Conservation (phyloP, 1,140 invertebrate species). For the Akabosia matsudoensis region DNA sequence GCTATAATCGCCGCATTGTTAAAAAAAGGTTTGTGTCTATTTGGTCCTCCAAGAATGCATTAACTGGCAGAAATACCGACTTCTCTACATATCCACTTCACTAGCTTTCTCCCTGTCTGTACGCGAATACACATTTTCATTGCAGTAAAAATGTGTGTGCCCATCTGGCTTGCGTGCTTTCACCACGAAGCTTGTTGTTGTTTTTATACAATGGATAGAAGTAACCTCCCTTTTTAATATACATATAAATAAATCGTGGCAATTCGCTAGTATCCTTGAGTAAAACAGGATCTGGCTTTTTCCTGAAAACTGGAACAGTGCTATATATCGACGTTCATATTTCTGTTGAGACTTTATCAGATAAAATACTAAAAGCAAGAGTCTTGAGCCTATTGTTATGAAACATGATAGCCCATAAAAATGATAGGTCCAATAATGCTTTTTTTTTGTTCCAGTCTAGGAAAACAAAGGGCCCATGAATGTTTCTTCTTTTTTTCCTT, state of each 20-base stretch:
- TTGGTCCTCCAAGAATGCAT: not conserved
- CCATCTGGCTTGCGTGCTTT: no score
- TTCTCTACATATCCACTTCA: not conserved
- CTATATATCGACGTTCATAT: no score
- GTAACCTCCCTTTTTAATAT: slow-evolving; percentile 11
- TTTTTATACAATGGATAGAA: not conserved
- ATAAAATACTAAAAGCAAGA: no score
- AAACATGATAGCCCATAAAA: no score
- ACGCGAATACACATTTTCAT: not conserved
- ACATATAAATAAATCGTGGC: slow-evolving; percentile 14
- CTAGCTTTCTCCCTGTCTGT: not conserved
- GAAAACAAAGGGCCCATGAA: no score
- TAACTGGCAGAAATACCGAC: not conserved
- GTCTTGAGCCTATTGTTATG: no score
- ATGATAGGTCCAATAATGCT: no score
- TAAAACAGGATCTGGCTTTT: not conserved
- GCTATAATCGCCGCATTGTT: not conserved
- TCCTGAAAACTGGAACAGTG: no score
- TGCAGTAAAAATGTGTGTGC: not conserved
- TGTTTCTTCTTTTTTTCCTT: no score
- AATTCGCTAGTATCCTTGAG: slow-evolving; percentile 13
- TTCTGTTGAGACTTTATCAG: no score
- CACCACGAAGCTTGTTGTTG: no score
- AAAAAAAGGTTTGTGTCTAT: not conserved
- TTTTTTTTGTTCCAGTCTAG: no score